Base-by-base conservation (phyloP, 1,140 invertebrate species). In the Ericerus pela region DNA sequence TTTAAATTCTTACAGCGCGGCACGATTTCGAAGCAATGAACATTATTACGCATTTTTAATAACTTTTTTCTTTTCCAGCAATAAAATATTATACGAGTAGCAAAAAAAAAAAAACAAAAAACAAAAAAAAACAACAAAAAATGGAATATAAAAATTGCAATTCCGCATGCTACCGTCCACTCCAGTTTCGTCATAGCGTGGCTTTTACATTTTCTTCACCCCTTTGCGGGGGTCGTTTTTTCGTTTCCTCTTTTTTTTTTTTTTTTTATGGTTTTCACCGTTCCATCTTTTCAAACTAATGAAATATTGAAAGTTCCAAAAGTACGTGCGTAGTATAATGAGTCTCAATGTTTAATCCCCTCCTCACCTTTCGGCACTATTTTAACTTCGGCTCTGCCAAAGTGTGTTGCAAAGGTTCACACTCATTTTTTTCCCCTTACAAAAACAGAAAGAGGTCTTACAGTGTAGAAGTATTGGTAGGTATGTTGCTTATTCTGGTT, bases 241-340 rank as follows among this genome's bases (percentile, higher is more conserved):
- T n/a, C n/a, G n/a, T n/a, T n/a, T n/a, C n/a, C n/a, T 41, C 20
- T 41, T 41, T 41, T 41, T 16, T 41, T 16, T 16, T 41, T 18
- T 16, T 14, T 41, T 41, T 5, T 16, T 16, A 5, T 41, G 6
- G 6, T 16, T 5, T 41, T 4, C 37, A 41, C 20, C n/a, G 14
- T 33, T 33, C 30, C n/a, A 10, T 8, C n/a, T 33, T n/a, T 8
- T 33, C 14, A 41, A 8, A 41, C 14, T 41, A 41, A 41, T 41
- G 37, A 41, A 41, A 41, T 41, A 41, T 16, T 41, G 37, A 41
- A 41, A 16, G 37, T 41, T 16, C 37, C n/a, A 41, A 41, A 41
- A 16, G 37, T 41, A 41, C 37, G 37, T 41, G 37, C 20, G 20
- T 18, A 18, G 37, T 41, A 41, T 41, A 41, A 41, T 41, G 20